Conservation (phyloP, 1,140 invertebrate species). For the Halictus rubicundus region DNA sequence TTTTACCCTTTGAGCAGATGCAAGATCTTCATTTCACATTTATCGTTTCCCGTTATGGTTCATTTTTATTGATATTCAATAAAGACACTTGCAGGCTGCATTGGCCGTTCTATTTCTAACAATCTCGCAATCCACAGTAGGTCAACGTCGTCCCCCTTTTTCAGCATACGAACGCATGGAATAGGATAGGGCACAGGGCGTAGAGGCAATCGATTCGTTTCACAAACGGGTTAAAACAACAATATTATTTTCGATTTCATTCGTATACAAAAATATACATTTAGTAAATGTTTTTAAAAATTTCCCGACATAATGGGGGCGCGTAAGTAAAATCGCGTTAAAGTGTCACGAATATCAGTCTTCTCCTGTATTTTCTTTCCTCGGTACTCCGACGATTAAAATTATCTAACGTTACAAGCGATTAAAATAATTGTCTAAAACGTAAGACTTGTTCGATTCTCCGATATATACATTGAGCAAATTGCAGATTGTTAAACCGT, state of each 20-base stretch:
- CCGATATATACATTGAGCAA: not conserved
- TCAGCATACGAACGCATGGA: not conserved
- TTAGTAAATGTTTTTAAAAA: not conserved
- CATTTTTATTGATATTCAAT: conserved; percentile 69
- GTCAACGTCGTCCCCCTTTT: conserved; percentile 1
- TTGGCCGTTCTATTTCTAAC: conserved; percentile 13
- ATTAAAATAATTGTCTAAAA: too few relatives aligned
- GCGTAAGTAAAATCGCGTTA: conserved; percentile 7
- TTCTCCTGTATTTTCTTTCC: conserved; percentile 32
- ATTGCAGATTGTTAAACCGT: not conserved
- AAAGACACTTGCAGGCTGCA: conserved; percentile 67
- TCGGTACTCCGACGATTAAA: conserved; percentile 15
- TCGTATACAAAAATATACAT: not conserved
- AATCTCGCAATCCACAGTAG: not conserved
- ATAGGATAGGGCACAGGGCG: too few relatives aligned
- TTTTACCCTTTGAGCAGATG: conserved; percentile 35
- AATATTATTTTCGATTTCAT: too few relatives aligned
- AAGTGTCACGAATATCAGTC: conserved; percentile 28
- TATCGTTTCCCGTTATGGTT: conserved; percentile 66
- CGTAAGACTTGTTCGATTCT: not conserved
- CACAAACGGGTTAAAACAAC: too few relatives aligned
- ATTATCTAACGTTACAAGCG: not conserved
- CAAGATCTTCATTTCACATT: conserved; percentile 51
- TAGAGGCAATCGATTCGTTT: not conserved
- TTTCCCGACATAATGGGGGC: too few relatives aligned